These are phyloP conservation scores for Stenichneumon culpator DNA, from an alignment of 2,888 invertebrate genomes.

Conservation along the genomic window DNA sequence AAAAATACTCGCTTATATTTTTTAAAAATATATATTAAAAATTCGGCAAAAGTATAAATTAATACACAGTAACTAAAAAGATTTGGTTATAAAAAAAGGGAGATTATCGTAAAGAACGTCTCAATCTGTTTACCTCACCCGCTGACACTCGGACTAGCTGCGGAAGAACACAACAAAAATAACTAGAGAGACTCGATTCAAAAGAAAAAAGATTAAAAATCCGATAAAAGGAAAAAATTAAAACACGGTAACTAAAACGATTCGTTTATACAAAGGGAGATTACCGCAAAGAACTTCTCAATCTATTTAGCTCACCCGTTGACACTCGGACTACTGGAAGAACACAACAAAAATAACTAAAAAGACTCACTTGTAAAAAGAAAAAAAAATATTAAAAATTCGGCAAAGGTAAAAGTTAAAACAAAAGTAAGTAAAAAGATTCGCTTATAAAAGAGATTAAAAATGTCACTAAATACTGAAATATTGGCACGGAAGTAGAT, in stretches of 20 bases:
- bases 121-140: neutral
- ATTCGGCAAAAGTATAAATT: too few relatives aligned
- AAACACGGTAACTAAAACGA: neutral
- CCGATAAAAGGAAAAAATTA: too few relatives aligned
- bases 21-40: neutral
- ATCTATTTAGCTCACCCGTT: neutral
- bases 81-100: too few relatives aligned
- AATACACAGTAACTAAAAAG: too few relatives aligned
- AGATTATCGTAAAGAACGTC: neutral
- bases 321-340: neutral
- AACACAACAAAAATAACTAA: neutral
- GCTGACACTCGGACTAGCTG: neutral
- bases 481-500: neutral
- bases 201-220: too few relatives aligned
- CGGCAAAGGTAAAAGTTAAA: too few relatives aligned
- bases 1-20: neutral
- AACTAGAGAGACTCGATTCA: neutral
- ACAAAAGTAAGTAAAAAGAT: neutral
- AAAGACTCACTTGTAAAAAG: neutral
- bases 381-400: too few relatives aligned
- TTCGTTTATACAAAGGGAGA: neutral
- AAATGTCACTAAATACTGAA: neutral
- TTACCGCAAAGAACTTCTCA: too few relatives aligned
- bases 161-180: neutral
- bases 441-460: neutral